These are phyloP conservation scores for Epistrophella euchroma DNA, from an alignment of 2,888 invertebrate genomes.

Conservation along the genomic window DNA sequence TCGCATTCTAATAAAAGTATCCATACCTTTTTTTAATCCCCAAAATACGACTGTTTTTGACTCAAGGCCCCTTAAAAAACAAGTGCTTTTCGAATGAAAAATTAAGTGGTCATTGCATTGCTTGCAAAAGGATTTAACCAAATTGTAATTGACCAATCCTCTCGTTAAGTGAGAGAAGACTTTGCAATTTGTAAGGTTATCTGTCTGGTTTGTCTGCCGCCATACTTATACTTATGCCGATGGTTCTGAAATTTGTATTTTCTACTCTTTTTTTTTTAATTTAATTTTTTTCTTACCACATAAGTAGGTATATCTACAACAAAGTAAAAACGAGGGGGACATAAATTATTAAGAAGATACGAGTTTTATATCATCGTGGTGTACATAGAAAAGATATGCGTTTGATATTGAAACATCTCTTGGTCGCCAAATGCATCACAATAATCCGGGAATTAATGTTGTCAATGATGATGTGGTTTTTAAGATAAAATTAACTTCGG, in stretches of 20 bases:
- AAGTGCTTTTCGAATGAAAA: constrained; percentile 24
- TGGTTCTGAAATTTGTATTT: constrained; percentile 24
- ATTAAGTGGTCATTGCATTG: constrained; percentile 10
- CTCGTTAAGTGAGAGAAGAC: constrained; percentile 18
- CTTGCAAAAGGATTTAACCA: constrained; percentile 33
- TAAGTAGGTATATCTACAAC: neutral
- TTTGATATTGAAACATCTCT: constrained; percentile 59
- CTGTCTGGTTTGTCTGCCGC: constrained; percentile 39
- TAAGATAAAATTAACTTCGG: no score
- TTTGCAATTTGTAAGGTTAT: constrained; percentile 32
- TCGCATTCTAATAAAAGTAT: neutral
- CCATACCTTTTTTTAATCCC: neutral
- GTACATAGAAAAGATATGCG: constrained; percentile 58
- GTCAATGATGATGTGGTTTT: neutral
- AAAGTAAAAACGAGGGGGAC: constrained; percentile 45
- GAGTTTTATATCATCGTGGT: constrained; percentile 49
- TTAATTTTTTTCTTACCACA: constrained; percentile 18
- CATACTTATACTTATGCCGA: neutral
- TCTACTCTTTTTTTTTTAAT: constrained; percentile 8
- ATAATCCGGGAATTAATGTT: neutral
- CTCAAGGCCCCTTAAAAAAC: neutral
- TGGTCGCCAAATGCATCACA: constrained; percentile 8
- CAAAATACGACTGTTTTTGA: neutral
- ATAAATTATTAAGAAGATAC: constrained; percentile 42
- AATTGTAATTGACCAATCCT: constrained; percentile 39